Evolutionary conservation across 2,888 invertebrate genomes (phyloP).

Genomic region (Thymelicus lineola): DNA sequence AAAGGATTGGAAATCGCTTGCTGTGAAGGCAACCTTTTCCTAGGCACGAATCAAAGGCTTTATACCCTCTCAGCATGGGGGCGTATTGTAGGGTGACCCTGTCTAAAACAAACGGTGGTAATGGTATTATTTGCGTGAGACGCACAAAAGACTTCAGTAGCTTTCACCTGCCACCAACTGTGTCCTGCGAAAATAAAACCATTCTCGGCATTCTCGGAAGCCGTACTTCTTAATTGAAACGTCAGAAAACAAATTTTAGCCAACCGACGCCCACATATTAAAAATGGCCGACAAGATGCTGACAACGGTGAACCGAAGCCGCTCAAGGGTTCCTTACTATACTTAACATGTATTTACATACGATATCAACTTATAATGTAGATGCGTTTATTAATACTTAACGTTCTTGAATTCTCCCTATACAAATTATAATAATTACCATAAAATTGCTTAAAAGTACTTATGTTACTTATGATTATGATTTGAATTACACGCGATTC

Average conservation of each 20-base stretch:
- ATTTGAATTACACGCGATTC: too few species aligned
- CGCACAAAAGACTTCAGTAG: slow-evolving; percentile 19
- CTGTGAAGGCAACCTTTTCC: not conserved
- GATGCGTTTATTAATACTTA: too few species aligned
- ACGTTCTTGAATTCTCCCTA: too few species aligned
- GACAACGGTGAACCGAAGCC: not conserved
- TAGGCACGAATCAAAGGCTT: not conserved
- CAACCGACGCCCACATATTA: slow-evolving; percentile 13
- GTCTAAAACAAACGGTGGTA: slow-evolving; percentile 3
- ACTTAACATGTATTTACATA: not conserved
- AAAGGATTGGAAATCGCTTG: not conserved
- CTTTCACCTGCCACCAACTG: slow-evolving; percentile 21
- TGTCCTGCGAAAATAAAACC: slow-evolving; percentile 11
- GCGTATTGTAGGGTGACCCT: not conserved
- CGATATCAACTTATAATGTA: too few species aligned
- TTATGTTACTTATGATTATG: too few species aligned
- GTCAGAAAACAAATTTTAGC: slow-evolving; percentile 19
- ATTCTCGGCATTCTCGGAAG: slow-evolving; percentile 18
- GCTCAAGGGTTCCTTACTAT: not conserved
- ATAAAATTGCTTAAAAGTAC: too few species aligned
- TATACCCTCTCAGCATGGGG: not conserved
- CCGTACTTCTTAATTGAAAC: slow-evolving; percentile 25
- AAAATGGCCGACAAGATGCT: slow-evolving; percentile 6
- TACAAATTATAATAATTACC: too few species aligned
- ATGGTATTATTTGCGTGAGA: not conserved